Evolutionary conservation across 2,797 vertebrate genomes (phyloP).

Genomic region (Cossypha polioptera): DNA sequence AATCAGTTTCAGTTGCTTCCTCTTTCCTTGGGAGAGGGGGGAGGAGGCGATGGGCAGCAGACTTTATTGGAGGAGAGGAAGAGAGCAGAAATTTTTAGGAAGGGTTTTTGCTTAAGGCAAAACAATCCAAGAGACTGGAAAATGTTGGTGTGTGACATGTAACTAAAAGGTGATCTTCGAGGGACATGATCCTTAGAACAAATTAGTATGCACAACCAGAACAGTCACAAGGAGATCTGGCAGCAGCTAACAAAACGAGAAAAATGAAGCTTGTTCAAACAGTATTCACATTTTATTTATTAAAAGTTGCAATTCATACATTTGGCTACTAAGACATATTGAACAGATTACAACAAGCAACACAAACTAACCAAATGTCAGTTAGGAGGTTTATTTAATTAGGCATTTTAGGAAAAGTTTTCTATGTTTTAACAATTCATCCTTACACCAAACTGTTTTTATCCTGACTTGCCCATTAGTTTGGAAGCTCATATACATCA

Average conservation of each 20-base stretch:
- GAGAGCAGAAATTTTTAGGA: not conserved
- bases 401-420: not conserved
- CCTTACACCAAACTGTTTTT: not conserved
- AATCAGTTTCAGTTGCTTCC: not conserved
- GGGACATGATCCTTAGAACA: not conserved
- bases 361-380: not conserved
- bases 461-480: not conserved
- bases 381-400: not conserved
- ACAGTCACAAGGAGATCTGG: not conserved
- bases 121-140: not conserved
- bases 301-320: not conserved
- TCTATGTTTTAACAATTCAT: not conserved
- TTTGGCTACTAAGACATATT: not conserved
- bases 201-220: not conserved
- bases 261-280: not conserved
- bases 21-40: not conserved
- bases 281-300: not conserved
- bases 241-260: not conserved
- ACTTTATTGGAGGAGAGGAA: not conserved
- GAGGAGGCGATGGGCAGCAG: accelerated
- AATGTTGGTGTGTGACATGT: not conserved
- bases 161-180: not conserved
- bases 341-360: not conserved
- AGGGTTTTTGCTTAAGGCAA: not conserved
- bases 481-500: not conserved